A percentile compares a stretch with the other conserved stretches of the same genome.
These are phyloP conservation scores for Phyllostomus discolor DNA, from an alignment of 2,113 vertebrate genomes.

Conservation along the genomic window DNA sequence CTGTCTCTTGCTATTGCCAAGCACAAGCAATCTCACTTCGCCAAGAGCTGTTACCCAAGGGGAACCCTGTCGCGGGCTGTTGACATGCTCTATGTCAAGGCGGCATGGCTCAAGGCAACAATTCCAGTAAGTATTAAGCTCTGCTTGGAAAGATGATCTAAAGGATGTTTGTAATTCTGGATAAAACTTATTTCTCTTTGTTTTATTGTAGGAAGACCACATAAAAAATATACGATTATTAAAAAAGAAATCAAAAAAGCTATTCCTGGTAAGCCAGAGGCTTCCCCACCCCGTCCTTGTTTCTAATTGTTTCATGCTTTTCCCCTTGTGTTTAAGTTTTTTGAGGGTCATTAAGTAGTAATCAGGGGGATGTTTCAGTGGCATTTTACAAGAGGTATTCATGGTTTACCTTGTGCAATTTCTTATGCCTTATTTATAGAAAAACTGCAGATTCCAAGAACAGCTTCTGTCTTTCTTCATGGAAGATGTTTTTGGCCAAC, in stretches of 20 bases:
- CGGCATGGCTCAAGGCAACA: conserved; percentile 73
- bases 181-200: not conserved
- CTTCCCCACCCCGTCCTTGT: not conserved
- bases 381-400: not conserved
- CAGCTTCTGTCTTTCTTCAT: conserved; percentile 81
- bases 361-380: not conserved
- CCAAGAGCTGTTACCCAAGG: conserved; percentile 63
- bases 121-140: conserved; percentile 75
- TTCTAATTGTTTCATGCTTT: conserved; percentile 36
- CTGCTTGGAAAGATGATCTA: not conserved
- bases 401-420: not conserved
- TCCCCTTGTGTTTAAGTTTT: not conserved
- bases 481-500: conserved; percentile 76
- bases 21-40: conserved; percentile 56
- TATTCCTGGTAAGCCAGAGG: conserved; percentile 79
- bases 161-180: not conserved
- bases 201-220: conserved; percentile 77
- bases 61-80: conserved; percentile 71
- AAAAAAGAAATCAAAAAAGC: conserved; percentile 76
- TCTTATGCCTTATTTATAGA: conserved; percentile 66
- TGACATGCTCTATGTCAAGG: conserved; percentile 72
- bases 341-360: not conserved
- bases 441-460: conserved; percentile 76
- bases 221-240: conserved; percentile 76
- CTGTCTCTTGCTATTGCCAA: conserved; percentile 69